Base-by-base conservation (phyloP, 2,888 invertebrate species). In the Laothoe populi region DNA sequence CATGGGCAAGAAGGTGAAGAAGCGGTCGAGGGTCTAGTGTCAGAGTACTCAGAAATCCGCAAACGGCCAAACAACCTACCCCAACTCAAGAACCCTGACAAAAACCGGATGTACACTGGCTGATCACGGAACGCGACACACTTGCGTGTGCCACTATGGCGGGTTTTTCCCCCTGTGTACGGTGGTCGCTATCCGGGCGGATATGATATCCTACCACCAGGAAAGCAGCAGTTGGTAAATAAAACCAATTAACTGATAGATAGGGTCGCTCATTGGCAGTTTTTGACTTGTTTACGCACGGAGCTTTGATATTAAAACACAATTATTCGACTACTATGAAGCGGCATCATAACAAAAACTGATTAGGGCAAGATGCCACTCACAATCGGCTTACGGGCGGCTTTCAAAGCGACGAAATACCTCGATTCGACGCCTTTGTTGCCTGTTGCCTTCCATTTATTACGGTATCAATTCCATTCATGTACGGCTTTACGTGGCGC, bases 381-480 rank as follows among this genome's bases (percentile, higher is more conserved):
- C 75, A 78, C 83, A 84, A 83, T 83, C 82, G 81, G 81, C 77
- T 82, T 82, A 79, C 71, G 72, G 66, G 68, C 69, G 69, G 71
- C 69, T 70, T 70, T 75, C 71, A 75, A 72, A 73, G 75, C 75
- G 77, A 69, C 77, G 73, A 78, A 78, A 79, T 77, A 73, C 81
- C 78, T 68, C 66, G 70, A 74, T 66, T 64, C 66, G 71, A 73
- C 66, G 68, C 66, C 77, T 80, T 85, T 84, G 83, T 85, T 78
- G 68, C 59, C 66, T 71, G 68, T 63, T 70, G 75, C 74, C 77
- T 78, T 78, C 85, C 84, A 85, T 88, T 87, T 87, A 84, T 87
- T 85, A 83, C 78, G 79, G 85, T 84, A 88, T 86, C 87, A 86
- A 87, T 84, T 87, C 86, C 84, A 81, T 83, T 84, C 82, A 83